phyloP scores from a whole-genome alignment of 2,113 vertebrate genomes.

The Apeltes quadracus region DNA sequence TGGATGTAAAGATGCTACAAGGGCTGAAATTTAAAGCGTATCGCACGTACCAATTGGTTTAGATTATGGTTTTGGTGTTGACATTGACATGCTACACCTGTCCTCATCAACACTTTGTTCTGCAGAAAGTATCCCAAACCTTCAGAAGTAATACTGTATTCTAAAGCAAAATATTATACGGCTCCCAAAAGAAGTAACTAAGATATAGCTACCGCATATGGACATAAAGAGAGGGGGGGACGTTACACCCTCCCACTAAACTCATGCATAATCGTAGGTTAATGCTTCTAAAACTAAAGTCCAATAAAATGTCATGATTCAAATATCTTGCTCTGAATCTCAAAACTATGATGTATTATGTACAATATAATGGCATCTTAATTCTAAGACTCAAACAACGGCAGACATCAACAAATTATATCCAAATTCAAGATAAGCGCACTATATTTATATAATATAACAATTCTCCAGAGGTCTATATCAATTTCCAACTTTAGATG shows the following conservation, averaged over 20 bases:
- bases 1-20: conserved; percentile 60
- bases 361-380: conserved; percentile 68
- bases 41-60: conserved; percentile 20
- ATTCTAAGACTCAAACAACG: conserved; percentile 47
- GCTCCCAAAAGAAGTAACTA: conserved; percentile 24
- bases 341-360: conserved; percentile 86
- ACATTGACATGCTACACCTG: conserved; percentile 33
- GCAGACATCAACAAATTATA: conserved; percentile 15
- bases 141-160: conserved; percentile 29
- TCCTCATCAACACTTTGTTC: conserved; percentile 9
- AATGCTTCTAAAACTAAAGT: conserved; percentile 94
- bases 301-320: conserved; percentile 90
- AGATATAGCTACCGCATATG: conserved; percentile 24
- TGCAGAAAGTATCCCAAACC: conserved; percentile 31
- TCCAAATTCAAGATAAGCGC: conserved; percentile 33
- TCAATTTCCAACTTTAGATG: background rate
- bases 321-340: conserved; percentile 88
- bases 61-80: conserved; percentile 15
- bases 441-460: conserved; percentile 36
- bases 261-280: conserved; percentile 89
- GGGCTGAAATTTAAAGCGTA: conserved; percentile 34
- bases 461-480: background rate
- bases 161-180: conserved; percentile 32
- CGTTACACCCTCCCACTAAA: conserved; percentile 77
- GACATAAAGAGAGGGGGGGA: conserved; percentile 17